Base-by-base conservation (phyloP, 2,797 vertebrate species). In the Takifugu rubripes region DNA sequence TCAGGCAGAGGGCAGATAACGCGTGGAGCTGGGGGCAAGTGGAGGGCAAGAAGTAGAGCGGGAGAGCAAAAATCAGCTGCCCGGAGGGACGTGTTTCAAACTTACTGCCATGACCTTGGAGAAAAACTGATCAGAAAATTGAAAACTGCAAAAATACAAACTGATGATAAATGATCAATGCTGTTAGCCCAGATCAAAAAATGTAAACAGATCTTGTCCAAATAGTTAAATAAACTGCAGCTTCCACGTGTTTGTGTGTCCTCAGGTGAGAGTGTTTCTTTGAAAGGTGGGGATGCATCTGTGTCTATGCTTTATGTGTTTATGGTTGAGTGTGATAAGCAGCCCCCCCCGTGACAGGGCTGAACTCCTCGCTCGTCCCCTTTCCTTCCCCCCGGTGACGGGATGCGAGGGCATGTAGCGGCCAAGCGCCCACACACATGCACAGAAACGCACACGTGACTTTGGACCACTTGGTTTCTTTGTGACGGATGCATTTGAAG, bases 281-380 rank as follows among this genome's bases (percentile, higher is more conserved):
- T 44, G n/a, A 12, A 42, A 44, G 40, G 52, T 21, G 49, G 42
- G 52, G 54, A 47, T 71, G 56, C 51, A 63, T 27, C 36, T 17
- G 45, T 12, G 54, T 58, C 62, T 24, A 4, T 55, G 65, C 40
- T 12, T 40, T 40, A 40, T 10, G 6, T 46, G 31, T 46, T 50
- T 65, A 53, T 87, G 84, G 64, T 79, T 78, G 61, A 54, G 51
- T 51, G 79, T 36, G 84, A 87, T 87, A 87, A 88, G 79, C 59
- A 6, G 36, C 14, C 50, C 74, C 71, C 76, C 68, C 45, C 64
- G 42, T 63, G 70, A 82, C 75, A 72, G 65, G 45, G 43, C 52
- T 52, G 43, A 49, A 68, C 73, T 72, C 58, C 78, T 69, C 59
- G 54, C 24, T 43, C 75, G 57, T 64, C 63, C 70, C 60, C 51